Evolutionary conservation across 2,797 vertebrate genomes (phyloP).

Genomic region (Psittacula echo): DNA sequence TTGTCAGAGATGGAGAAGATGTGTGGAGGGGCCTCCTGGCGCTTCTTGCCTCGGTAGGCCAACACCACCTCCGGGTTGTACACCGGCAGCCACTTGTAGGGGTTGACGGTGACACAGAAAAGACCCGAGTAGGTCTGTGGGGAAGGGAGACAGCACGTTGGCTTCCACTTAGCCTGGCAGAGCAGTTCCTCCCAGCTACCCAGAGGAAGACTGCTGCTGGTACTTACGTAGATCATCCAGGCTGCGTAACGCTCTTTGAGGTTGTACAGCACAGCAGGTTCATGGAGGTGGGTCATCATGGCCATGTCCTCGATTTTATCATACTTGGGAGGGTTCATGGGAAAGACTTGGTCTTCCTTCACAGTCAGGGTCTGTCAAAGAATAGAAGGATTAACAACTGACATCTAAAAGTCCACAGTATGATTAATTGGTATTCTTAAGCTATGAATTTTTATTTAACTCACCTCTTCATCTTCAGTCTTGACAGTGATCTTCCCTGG

Average conservation of each 20-base stretch:
- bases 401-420: not conserved
- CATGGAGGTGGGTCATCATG: slow-evolving; percentile 13
- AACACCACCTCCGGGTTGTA: slow-evolving; percentile 71
- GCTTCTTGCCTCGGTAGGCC: slow-evolving; percentile 80
- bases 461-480: slow-evolving; percentile 73
- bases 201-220: not conserved
- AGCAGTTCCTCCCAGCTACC: not conserved
- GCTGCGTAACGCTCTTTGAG: slow-evolving; percentile 91
- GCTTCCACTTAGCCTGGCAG: not conserved
- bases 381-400: not conserved
- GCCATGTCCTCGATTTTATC: slow-evolving; percentile 94
- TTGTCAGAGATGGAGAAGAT: slow-evolving; percentile 84
- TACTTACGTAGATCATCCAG: slow-evolving; percentile 77
- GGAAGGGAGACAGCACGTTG: not conserved
- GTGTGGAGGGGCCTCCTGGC: slow-evolving; percentile 80
- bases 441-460: not conserved
- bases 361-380: slow-evolving; percentile 70
- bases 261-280: slow-evolving; percentile 88
- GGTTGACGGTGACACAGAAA: slow-evolving; percentile 68
- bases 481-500: slow-evolving; percentile 83
- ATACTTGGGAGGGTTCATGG: slow-evolving; percentile 89
- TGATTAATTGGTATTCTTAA: not conserved
- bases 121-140: not conserved
- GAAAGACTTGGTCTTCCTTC: slow-evolving; percentile 76
- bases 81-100: slow-evolving; percentile 81